phyloP scores from a whole-genome alignment of 2,113 vertebrate genomes.

The Nibea coibor region DNA sequence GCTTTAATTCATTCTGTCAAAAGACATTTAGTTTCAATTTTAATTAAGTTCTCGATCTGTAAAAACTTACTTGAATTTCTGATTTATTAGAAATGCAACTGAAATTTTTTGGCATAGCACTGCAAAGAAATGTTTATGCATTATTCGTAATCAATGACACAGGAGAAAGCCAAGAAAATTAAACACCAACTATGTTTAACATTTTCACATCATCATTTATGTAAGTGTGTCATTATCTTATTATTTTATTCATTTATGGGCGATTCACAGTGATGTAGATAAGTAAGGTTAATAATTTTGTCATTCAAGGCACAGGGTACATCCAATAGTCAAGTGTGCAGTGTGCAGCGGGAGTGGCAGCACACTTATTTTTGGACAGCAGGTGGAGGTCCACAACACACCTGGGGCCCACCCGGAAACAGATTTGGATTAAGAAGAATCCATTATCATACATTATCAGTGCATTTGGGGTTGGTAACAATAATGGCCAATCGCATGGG shows the following conservation, averaged over 20 bases:
- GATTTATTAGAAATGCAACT: slow-evolving; percentile 27
- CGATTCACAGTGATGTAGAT: slow-evolving; percentile 1
- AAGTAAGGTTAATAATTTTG: slow-evolving; percentile 11
- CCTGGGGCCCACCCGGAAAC: slow-evolving; percentile 48
- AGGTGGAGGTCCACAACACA: slow-evolving; percentile 51
- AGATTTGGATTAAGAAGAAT: slow-evolving; percentile 67
- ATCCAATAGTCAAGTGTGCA: slow-evolving; percentile 22
- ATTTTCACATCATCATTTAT: slow-evolving; percentile 14
- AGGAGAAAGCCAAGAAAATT: not conserved
- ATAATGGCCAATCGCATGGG: slow-evolving; percentile 65
- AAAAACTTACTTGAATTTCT: slow-evolving; percentile 2
- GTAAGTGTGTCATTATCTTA: not conserved
- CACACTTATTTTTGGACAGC: slow-evolving; percentile 52
- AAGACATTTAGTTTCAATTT: not conserved
- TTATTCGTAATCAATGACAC: slow-evolving; percentile 19
- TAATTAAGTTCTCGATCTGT: slow-evolving; percentile 1
- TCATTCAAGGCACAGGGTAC: not conserved
- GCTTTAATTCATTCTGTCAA: slow-evolving; percentile 26
- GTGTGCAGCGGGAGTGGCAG: slow-evolving; percentile 18
- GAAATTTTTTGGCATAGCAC: slow-evolving; percentile 14
- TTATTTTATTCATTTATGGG: not conserved
- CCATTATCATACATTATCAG: slow-evolving; percentile 78
- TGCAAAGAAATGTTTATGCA: slow-evolving; percentile 19
- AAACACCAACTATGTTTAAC: not conserved
- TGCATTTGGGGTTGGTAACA: slow-evolving; percentile 66